Evolutionary conservation across 1,140 invertebrate genomes (phyloP).

Genomic region (Wiebesia pumilae): DNA sequence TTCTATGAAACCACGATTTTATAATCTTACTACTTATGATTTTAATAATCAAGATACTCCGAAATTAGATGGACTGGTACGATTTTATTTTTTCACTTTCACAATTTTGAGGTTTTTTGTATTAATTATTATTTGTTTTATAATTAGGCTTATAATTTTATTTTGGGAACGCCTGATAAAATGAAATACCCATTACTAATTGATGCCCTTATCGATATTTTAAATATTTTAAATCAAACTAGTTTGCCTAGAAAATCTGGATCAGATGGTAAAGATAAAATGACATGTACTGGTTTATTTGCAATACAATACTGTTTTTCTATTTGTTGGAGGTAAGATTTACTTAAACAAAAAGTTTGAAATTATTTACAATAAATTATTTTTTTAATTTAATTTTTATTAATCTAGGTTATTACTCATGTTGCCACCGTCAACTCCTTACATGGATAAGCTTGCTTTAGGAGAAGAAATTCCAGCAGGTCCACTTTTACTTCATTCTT

Average conservation of each 20-base stretch:
- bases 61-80: constrained; percentile 91
- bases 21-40: constrained; percentile 85
- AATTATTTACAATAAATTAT: constrained; percentile 10
- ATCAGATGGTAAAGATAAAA: constrained; percentile 75
- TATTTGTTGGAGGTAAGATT: constrained; percentile 84
- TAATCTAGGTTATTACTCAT: constrained; percentile 80
- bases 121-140: constrained; percentile 32
- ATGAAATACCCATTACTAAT: constrained; percentile 91
- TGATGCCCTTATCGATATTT: constrained; percentile 88
- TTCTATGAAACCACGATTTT: constrained; percentile 91
- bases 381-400: constrained; percentile 10
- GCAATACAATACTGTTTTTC: constrained; percentile 94
- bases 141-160: constrained; percentile 89
- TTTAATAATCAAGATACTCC: constrained; percentile 87
- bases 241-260: constrained; percentile 72
- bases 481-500: constrained; percentile 80
- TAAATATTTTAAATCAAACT: constrained; percentile 81
- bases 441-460: constrained; percentile 85
- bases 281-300: constrained; percentile 82
- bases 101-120: constrained; percentile 27
- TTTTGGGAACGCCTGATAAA: constrained; percentile 91
- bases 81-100: background rate
- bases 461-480: constrained; percentile 77
- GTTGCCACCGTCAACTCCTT: constrained; percentile 90
- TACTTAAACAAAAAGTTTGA: constrained; percentile 10